A percentile compares a stretch with the other conserved stretches of the same genome.
phyloP scores from a whole-genome alignment of 2,888 invertebrate species.

The Aleiodes alternator region DNA sequence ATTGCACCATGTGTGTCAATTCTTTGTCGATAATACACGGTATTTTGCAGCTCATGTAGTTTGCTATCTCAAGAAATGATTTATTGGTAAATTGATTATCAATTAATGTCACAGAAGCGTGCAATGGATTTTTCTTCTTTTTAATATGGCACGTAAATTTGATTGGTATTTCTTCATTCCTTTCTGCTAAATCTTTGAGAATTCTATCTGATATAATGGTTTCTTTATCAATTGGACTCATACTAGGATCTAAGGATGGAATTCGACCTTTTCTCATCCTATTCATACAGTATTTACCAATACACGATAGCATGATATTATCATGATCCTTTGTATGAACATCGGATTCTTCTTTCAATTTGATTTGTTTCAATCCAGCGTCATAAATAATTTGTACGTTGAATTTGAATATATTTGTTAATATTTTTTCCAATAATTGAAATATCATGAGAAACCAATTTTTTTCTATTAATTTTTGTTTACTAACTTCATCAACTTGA shows the following conservation, averaged over 20 bases:
- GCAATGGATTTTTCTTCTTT: constrained; percentile 62
- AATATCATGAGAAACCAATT: constrained; percentile 68
- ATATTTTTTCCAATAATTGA: constrained; percentile 65
- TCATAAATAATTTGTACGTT: constrained; percentile 59
- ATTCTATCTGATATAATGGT: constrained; percentile 69
- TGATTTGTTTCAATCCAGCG: constrained; percentile 68
- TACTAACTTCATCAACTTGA: constrained; percentile 53
- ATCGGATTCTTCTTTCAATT: constrained; percentile 68
- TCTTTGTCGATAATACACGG: constrained; percentile 61
- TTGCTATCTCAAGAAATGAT: constrained; percentile 65
- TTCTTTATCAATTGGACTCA: constrained; percentile 70
- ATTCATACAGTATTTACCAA: constrained; percentile 70
- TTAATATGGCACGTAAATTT: constrained; percentile 67
- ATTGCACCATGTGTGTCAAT: constrained; percentile 63
- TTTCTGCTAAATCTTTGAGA: constrained; percentile 53
- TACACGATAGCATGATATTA: constrained; percentile 65
- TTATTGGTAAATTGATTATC: constrained; percentile 64
- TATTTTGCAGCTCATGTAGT: constrained; percentile 65
- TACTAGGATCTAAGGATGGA: constrained; percentile 56
- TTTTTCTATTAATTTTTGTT: constrained; percentile 54
- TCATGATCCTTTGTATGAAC: constrained; percentile 69
- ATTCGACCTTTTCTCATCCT: constrained; percentile 65
- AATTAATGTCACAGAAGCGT: constrained; percentile 62
- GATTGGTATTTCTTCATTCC: constrained; percentile 59
- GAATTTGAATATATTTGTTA: constrained; percentile 70